Evolutionary conservation across 2,797 vertebrate genomes (phyloP).

Genomic region (Melanotaenia boesemani): DNA sequence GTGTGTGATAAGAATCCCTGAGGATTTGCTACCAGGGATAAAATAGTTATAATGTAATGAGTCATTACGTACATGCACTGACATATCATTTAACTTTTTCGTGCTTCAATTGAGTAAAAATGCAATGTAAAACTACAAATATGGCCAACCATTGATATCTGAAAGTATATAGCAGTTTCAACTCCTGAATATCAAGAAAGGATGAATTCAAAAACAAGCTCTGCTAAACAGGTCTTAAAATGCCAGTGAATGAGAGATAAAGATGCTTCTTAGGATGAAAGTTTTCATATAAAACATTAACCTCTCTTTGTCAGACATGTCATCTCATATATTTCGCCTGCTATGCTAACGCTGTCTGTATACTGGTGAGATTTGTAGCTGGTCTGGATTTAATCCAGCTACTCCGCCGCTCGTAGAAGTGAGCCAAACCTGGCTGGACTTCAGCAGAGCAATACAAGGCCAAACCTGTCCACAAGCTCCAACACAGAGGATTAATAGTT

Average conservation of each 20-base stretch:
- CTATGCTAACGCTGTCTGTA: constrained; percentile 22
- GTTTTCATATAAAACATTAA: constrained; percentile 31
- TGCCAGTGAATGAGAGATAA: neutral
- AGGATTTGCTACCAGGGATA: neutral
- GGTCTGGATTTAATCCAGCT: constrained; percentile 60
- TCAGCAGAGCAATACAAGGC: constrained; percentile 46
- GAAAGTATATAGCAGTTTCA: neutral
- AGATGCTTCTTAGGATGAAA: constrained; percentile 12
- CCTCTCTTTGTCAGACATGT: constrained; percentile 24
- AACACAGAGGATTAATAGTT: constrained; percentile 56
- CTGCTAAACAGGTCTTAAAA: constrained; percentile 7
- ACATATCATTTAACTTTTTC: constrained; percentile 45
- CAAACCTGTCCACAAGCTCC: constrained; percentile 63
- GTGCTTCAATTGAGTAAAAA: constrained; percentile 19
- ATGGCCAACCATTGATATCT: neutral
- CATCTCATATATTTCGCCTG: constrained; percentile 26
- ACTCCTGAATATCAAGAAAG: no score
- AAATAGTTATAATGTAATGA: neutral
- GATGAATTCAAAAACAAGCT: no score
- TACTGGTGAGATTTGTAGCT: constrained; percentile 45
- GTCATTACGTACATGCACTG: constrained; percentile 5
- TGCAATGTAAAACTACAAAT: neutral
- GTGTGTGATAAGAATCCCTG: constrained; percentile 2
- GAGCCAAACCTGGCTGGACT: constrained; percentile 69
- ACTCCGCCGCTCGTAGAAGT: constrained; percentile 34